Conservation (phyloP, 2,797 vertebrate species). For the Pseudomugil tenellus region DNA sequence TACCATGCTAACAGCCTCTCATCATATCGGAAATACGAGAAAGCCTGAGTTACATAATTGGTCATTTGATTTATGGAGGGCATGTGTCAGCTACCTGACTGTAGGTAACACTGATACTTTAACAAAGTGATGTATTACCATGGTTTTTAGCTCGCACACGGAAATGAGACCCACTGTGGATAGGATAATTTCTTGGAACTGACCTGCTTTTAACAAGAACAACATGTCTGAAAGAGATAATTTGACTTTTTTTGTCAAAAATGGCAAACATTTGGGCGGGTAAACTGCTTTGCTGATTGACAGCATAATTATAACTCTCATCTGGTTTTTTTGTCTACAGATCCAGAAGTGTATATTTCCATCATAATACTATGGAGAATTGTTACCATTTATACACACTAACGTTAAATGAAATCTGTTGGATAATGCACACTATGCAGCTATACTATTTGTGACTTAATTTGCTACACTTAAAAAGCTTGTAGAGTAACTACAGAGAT, state of each 20-base stretch:
- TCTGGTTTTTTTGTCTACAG: background rate
- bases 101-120: slow-evolving; percentile 24
- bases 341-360: background rate
- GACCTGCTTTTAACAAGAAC: slow-evolving; percentile 39
- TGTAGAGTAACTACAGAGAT: slow-evolving; percentile 29
- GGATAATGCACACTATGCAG: background rate
- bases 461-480: slow-evolving; percentile 13
- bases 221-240: slow-evolving; percentile 40
- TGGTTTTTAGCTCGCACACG: slow-evolving; percentile 45
- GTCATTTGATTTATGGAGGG: slow-evolving; percentile 19
- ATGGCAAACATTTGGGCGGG: slow-evolving; percentile 7
- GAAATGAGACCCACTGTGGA: slow-evolving; percentile 49
- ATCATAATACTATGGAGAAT: background rate
- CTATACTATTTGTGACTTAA: background rate
- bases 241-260: slow-evolving; percentile 31
- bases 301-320: background rate
- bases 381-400: background rate
- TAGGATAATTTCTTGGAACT: slow-evolving; percentile 29
- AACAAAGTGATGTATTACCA: slow-evolving; percentile 40
- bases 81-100: slow-evolving; percentile 27
- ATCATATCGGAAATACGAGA: slow-evolving; percentile 19
- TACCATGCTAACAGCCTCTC: background rate
- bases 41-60: slow-evolving; percentile 17
- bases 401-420: background rate
- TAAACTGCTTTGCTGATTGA: background rate